Evolutionary conservation across 2,113 vertebrate species (phyloP).

Genomic region (Petromus typicus): DNA sequence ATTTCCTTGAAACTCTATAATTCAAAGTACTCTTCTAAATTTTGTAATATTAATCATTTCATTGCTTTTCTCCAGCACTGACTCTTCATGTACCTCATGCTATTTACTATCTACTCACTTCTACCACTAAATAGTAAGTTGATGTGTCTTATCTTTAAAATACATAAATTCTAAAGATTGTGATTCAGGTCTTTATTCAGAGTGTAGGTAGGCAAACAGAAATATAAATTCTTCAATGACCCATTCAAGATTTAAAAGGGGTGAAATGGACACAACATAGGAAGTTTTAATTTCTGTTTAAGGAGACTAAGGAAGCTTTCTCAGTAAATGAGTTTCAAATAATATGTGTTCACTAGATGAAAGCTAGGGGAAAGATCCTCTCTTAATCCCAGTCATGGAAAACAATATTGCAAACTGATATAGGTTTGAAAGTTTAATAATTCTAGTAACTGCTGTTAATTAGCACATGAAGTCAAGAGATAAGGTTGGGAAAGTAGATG

Average conservation of each 20-base stretch:
- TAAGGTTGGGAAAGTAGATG: background rate
- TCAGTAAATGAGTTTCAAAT: conserved; percentile 40
- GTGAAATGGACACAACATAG: background rate
- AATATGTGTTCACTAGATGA: background rate
- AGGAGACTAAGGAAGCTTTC: background rate
- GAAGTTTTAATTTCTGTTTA: background rate
- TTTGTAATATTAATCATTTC: background rate
- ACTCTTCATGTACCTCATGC: conserved; percentile 23
- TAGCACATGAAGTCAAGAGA: background rate
- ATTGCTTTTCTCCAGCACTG: conserved; percentile 50
- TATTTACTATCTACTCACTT: background rate
- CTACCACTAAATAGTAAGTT: conserved; percentile 8
- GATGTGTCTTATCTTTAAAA: background rate
- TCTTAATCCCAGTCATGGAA: background rate
- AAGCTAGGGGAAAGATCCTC: background rate
- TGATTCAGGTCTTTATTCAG: conserved; percentile 36
- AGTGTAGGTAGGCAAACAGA: background rate
- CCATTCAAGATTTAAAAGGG: background rate
- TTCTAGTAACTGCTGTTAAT: background rate
- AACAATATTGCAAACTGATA: background rate
- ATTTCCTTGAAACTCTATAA: background rate
- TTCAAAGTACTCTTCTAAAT: background rate
- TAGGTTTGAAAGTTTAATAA: background rate
- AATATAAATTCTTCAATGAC: conserved; percentile 16
- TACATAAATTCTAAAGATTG: background rate